Conservation (phyloP, 2,888 invertebrate species). For the Xanthia togata region DNA sequence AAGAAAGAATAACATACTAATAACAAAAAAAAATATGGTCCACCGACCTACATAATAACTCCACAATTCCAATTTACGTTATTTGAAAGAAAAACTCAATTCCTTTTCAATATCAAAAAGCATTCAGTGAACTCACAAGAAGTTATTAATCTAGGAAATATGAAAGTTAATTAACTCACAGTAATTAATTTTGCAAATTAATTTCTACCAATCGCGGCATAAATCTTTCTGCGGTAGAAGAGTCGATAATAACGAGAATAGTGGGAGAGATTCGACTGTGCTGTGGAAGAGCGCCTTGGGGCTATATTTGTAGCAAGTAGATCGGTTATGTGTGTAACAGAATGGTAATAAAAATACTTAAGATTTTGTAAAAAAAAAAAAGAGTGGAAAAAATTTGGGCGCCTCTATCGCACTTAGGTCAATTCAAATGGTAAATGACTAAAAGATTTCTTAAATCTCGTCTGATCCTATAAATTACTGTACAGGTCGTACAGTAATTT, state of each 20-base stretch:
- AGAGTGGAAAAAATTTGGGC: too few species aligned
- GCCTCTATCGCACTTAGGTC: too few species aligned
- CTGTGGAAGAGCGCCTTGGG: not conserved
- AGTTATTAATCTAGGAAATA: conserved; percentile 41
- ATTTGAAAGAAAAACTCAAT: conserved; percentile 22
- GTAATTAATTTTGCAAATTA: conserved; percentile 51
- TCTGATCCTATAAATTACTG: too few species aligned
- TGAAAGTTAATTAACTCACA: conserved; percentile 51
- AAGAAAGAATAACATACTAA: too few species aligned
- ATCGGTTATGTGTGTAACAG: not conserved
- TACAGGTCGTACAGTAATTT: too few species aligned
- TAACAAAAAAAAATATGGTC: not conserved
- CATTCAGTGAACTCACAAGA: conserved; percentile 25
- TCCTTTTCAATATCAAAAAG: conserved; percentile 33
- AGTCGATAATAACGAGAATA: not conserved
- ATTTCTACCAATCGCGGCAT: conserved; percentile 31
- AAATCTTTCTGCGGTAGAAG: conserved; percentile 20
- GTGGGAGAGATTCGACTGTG: not conserved
- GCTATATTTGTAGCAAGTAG: not conserved
- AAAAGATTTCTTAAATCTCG: too few species aligned
- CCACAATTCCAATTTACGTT: conserved; percentile 12
- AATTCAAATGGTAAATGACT: too few species aligned
- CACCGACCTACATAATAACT: not conserved
- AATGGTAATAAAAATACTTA: not conserved
- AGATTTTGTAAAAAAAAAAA: too few species aligned